Conservation (phyloP, 2,113 vertebrate genomes). For the human (Homo sapiens) region DNA sequence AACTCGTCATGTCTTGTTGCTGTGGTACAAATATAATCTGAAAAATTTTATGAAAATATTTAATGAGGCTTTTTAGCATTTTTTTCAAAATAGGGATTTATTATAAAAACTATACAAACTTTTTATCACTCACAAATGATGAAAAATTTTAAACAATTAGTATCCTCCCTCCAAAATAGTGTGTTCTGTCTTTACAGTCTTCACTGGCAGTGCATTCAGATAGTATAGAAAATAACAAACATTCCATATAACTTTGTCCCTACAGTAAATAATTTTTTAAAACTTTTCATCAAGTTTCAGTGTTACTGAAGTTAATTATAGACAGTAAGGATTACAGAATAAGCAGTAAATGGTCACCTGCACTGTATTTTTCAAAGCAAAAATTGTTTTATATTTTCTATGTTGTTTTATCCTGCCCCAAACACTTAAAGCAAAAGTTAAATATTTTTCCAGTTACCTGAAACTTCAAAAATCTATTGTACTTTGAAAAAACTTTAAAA, state of each 20-base stretch:
- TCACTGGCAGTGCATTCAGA: neutral
- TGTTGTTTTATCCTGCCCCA: conserved; percentile 18
- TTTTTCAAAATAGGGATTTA: conserved; percentile 81
- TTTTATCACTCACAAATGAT: conserved; percentile 56
- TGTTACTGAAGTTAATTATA: neutral
- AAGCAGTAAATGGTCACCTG: neutral
- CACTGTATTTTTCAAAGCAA: conserved; percentile 18
- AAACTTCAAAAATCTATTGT: neutral
- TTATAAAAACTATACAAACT: conserved; percentile 83
- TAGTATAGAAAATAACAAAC: neutral
- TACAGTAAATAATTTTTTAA: neutral
- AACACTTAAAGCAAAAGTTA: conserved; percentile 31
- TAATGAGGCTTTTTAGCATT: conserved; percentile 21
- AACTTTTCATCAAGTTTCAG: neutral
- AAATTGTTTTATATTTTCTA: neutral
- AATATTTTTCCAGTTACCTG: neutral
- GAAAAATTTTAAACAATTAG: conserved; percentile 44
- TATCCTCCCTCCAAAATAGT: neutral
- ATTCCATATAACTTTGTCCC: neutral
- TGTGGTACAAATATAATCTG: neutral
- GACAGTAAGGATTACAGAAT: conserved; percentile 44
- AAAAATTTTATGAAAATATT: neutral
- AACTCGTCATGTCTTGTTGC: neutral
- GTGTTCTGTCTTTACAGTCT: neutral
- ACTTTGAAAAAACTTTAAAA: neutral